These are phyloP conservation scores for Xestia sexstrigata DNA, from an alignment of 2,888 invertebrate species.

Conservation along the genomic window DNA sequence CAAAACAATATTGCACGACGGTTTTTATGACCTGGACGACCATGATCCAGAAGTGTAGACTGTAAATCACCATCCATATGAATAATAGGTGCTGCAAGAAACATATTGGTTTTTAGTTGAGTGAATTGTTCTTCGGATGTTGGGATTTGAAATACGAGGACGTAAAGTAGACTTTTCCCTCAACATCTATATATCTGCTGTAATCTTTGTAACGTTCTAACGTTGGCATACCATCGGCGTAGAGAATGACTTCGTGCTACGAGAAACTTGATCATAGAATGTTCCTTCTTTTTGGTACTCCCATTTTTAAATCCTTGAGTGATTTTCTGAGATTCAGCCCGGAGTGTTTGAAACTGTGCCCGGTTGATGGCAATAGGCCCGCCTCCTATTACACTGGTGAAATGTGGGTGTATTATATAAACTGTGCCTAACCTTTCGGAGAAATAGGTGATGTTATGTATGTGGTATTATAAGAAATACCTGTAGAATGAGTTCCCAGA, in stretches of 20 bases:
- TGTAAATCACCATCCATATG: slow-evolving; percentile 87
- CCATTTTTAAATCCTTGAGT: background rate
- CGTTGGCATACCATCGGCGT: background rate
- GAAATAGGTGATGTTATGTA: background rate
- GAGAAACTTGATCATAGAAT: background rate
- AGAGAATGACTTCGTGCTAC: background rate
- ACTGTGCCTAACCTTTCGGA: background rate
- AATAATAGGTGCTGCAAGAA: slow-evolving; percentile 83
- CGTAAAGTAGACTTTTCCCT: background rate
- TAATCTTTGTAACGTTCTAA: too few species aligned
- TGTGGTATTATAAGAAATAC: slow-evolving; percentile 65
- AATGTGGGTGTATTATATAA: background rate
- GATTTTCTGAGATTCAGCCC: background rate
- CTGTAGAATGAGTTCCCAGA: slow-evolving; percentile 85
- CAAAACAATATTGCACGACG: slow-evolving; percentile 79
- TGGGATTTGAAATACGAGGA: background rate
- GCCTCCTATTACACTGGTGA: background rate
- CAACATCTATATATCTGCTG: background rate
- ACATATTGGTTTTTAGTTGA: background rate
- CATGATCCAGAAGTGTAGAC: slow-evolving; percentile 84
- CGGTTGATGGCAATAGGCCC: background rate
- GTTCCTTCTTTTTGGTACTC: background rate
- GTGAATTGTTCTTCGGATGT: background rate
- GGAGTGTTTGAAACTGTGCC: background rate
- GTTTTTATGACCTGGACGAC: slow-evolving; percentile 79